Conservation (phyloP, 2,888 invertebrate genomes). For the Hypercompe scribonia region DNA sequence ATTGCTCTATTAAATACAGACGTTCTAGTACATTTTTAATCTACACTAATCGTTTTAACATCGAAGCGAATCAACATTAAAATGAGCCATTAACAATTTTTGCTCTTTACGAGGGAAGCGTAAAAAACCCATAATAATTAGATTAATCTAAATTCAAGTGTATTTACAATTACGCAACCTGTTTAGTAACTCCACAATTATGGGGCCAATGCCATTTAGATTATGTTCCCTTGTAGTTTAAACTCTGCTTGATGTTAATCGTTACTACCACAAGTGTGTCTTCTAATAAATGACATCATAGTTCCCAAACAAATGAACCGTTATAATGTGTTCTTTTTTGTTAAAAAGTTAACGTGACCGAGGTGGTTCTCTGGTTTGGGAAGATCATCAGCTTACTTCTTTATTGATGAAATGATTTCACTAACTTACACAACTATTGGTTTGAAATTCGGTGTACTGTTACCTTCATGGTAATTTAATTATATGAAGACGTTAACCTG, state of each 20-base stretch:
- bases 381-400: too few relatives aligned
- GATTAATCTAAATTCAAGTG: constrained; percentile 50
- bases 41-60: constrained; percentile 3
- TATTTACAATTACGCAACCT: constrained; percentile 50
- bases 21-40: neutral
- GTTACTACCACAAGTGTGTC: neutral
- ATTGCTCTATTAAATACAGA: neutral
- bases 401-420: too few relatives aligned
- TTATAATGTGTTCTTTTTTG: too few relatives aligned
- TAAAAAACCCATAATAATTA: constrained; percentile 22
- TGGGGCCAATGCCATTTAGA: constrained; percentile 20
- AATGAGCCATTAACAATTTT: constrained; percentile 31
- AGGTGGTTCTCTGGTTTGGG: too few relatives aligned
- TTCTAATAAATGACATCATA: too few relatives aligned
- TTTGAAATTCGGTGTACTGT: too few relatives aligned
- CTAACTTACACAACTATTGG: too few relatives aligned
- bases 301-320: too few relatives aligned
- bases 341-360: too few relatives aligned
- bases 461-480: too few relatives aligned
- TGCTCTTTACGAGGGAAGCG: neutral
- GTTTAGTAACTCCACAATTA: constrained; percentile 34
- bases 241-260: neutral
- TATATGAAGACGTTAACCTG: too few relatives aligned
- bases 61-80: constrained; percentile 21
- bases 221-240: neutral